Evolutionary conservation across 2,113 vertebrate species (phyloP), one percentile per base, ranked within the genome.

Genomic region (Vulpes lagopus): DNA sequence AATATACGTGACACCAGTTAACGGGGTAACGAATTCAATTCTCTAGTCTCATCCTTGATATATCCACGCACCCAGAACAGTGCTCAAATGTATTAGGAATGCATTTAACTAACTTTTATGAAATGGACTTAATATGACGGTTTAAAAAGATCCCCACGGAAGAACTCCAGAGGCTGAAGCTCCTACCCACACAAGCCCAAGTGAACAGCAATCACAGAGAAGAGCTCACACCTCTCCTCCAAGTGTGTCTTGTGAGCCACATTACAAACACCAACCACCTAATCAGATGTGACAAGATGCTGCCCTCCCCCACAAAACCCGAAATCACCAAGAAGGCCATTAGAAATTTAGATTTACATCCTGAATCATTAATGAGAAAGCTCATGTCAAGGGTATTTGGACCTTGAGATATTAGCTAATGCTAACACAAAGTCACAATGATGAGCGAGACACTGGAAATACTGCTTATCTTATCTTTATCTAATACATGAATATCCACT

Each of bases 291-390:
- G 74, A 97, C 59, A 64, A 30, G 94, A 7, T 74, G 84, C 30
- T 5, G 5, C 22, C 69, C 30, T 27, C 11, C 59, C 9, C 79
- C 3, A 12, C 57, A 53, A 60, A 83, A 49, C 43, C 88, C 35
- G 59, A 80, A 83, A 90, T 87, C 27, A 83, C 81, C 12, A 51
- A 43, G 81, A 91, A 91, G 92, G 65, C 74, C 94, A 30, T 96
- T 32, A 87, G 84, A 95, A 92, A 97, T 80, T 94, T 67, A 96
- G 76, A 90, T 90, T 88, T 71, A 22, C 51, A 71, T 65, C 89
- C 80, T 43, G 78, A 81, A 27, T 96, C 84, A 38, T 35, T 89
- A 89, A 90, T 17, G 73, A 89, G 79, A 95, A 95, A 20, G 69
- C 83, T 62, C 25, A 76, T 51, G 43, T 69, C 93, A 49, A 90